Percentiles rank a stretch among this genome's conserved stretches.
Conservation (phyloP, 2,797 vertebrate species). For the Mycteria americana region DNA sequence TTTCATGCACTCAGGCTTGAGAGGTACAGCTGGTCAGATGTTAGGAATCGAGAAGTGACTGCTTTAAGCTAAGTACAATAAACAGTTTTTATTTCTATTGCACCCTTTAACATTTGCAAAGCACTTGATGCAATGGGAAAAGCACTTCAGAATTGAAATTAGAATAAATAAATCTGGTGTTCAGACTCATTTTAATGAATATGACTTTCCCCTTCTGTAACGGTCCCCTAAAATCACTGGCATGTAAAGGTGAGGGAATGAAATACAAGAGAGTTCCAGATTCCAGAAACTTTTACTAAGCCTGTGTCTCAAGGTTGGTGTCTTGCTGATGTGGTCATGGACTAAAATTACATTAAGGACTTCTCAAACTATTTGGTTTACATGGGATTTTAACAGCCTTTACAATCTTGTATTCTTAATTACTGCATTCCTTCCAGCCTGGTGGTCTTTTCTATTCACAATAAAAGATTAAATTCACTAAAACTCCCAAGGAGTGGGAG, state of each 20-base stretch:
- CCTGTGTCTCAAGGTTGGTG: background rate
- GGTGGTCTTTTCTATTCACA: background rate
- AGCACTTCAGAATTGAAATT: background rate
- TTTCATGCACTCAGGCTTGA: background rate
- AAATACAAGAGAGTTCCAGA: background rate
- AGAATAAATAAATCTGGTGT: background rate
- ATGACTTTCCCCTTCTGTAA: background rate
- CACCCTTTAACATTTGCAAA: background rate
- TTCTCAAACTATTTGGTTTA: background rate
- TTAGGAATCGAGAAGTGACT: background rate
- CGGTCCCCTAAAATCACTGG: background rate
- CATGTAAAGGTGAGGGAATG: background rate
- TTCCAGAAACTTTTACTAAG: background rate
- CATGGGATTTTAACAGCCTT: background rate
- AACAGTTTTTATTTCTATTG: background rate
- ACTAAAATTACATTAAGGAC: background rate
- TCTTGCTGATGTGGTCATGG: background rate
- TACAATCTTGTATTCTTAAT: background rate
- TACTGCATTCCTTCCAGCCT: background rate
- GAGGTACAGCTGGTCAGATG: background rate
- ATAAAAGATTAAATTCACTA: background rate
- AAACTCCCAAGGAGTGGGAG: background rate
- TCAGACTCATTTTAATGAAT: background rate
- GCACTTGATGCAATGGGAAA: background rate
- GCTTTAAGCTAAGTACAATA: background rate